Evolutionary conservation across 2,797 vertebrate genomes (phyloP).

Genomic region (Schizopygopsis pylzovi): DNA sequence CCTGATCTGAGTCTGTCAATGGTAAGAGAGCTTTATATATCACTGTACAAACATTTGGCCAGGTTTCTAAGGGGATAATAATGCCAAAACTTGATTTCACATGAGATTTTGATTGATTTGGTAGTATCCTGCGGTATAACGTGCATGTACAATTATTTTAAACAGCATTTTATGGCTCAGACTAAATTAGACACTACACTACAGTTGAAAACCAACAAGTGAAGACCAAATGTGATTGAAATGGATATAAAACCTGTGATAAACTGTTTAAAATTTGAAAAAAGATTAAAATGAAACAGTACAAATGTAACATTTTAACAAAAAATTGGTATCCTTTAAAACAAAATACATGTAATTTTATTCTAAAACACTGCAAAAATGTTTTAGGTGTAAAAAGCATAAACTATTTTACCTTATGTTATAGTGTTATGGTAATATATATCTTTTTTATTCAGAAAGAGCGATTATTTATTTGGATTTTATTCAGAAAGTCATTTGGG

Average conservation of each 20-base stretch:
- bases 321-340: background rate
- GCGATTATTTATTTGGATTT: background rate
- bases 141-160: background rate
- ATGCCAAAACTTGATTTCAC: background rate
- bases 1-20: constrained; percentile 15
- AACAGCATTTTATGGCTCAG: background rate
- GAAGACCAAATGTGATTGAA: background rate
- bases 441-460: no score
- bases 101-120: background rate
- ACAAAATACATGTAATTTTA: background rate
- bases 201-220: background rate
- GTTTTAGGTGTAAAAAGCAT: background rate
- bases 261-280: background rate
- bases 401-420: background rate
- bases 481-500: background rate
- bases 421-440: no score
- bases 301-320: background rate
- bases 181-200: background rate
- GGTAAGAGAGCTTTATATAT: constrained; percentile 10
- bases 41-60: background rate
- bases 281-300: background rate
- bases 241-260: background rate
- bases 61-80: background rate
- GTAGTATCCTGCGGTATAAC: background rate
- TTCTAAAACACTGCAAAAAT: background rate